Base-by-base conservation (phyloP, 92 coral and sea anemone species). In the Umimayanthus chanpuru region DNA sequence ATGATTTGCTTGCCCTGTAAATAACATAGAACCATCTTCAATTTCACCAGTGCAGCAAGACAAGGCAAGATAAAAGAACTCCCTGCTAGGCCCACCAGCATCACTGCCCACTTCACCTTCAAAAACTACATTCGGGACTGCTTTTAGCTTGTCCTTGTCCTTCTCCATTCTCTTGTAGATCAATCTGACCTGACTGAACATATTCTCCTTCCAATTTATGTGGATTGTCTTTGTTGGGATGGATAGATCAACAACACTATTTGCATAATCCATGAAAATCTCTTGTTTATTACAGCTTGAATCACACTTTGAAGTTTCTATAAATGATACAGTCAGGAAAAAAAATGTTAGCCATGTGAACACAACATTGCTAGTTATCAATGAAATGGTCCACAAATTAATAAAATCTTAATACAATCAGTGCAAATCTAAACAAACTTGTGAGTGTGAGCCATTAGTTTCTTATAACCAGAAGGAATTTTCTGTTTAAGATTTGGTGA, bases 71-170 rank as follows among this genome's bases (percentile, higher is more conserved):
- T 40, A 40, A 77, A 77, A 32, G 50, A 77, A 77, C 53, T 77
- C 81, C 53, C 81, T 18, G 14, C 50, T 40, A 11, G 81, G 81
- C 30, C 81, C 81, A 32, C 81, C 81, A 32, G 50, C 81, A 38
- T 77, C 81, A 30, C 50, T 40, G 55, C 81, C 55, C 81, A 77
- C 26, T 77, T 77, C 81, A 32, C 28, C 75, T 70, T 70, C 75
- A 71, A 71, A 71, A n/a, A 25, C 39, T 25, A 71, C 76, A 71
- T 71, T 71, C 7, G 76, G 76, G 32, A 25, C 39, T 71, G 36
- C 39, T 29, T 71, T 21, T 2, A 71, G 76, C 32, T 71, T 29
- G 39, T 25, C 76, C 47, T 43, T 43, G 47, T 43, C 47, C 47
- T 43, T 43, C 6, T 43, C 47, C 39, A 2, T 29, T 29, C 76